phyloP scores from a whole-genome alignment of 1,140 invertebrate genomes.

The Zaprionus ornatus region DNA sequence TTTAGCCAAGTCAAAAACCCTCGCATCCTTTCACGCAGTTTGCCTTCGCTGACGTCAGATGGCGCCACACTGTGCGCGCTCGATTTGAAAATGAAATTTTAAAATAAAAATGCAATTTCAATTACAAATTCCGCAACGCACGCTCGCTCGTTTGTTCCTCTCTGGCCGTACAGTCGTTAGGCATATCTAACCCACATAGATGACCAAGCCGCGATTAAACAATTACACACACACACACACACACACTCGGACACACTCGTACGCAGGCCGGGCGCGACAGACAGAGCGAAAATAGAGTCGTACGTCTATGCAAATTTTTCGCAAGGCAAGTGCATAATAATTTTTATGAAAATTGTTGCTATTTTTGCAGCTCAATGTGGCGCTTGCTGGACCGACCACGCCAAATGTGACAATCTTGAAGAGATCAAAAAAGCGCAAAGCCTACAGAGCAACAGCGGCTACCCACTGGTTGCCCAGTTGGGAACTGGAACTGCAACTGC shows the following conservation, averaged over 20 bases:
- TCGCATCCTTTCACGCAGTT: conserved; percentile 30
- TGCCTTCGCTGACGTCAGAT: conserved; percentile 18
- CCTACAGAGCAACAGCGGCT: conserved; percentile 58
- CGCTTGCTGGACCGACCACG: conserved; percentile 52
- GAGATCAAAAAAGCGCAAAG: conserved; percentile 75
- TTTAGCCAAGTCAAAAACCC: conserved; percentile 21
- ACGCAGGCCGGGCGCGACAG: conserved; percentile 10
- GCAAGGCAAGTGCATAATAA: conserved; percentile 70
- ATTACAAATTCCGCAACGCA: conserved; percentile 67
- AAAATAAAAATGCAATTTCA: conserved; percentile 52
- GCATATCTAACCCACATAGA: conserved; percentile 71
- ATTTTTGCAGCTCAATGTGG: conserved; percentile 44
- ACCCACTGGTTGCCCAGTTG: conserved; percentile 63
- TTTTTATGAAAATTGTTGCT: conserved; percentile 68
- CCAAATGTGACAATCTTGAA: conserved; percentile 72
- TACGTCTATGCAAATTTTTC: conserved; percentile 74
- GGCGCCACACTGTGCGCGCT: conserved; percentile 40
- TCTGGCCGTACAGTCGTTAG: conserved; percentile 15
- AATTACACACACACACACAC: conserved; percentile 50
- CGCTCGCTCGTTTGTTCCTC: conserved; percentile 28
- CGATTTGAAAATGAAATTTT: conserved; percentile 6
- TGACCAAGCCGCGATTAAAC: conserved; percentile 59
- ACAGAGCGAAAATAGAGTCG: conserved; percentile 67
- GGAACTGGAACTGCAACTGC: conserved; percentile 39
- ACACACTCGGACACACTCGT: conserved; percentile 31